phyloP scores from a whole-genome alignment of 2,888 invertebrate genomes.

The Ochropacha duplaris region DNA sequence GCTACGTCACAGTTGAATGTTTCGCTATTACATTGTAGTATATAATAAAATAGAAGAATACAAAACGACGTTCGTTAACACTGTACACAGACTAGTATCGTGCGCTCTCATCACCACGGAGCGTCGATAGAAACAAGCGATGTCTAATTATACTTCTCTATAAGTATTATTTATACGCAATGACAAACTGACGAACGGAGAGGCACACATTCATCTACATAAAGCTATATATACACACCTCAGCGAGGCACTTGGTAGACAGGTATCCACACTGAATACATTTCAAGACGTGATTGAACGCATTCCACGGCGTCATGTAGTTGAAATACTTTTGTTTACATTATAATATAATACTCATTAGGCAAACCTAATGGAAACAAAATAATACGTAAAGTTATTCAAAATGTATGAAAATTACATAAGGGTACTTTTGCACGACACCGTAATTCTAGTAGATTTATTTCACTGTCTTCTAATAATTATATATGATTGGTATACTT shows the following conservation, averaged over 20 bases:
- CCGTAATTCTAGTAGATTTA: conserved; percentile 30
- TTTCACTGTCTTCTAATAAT: conserved; percentile 24
- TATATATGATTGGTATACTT: not conserved
- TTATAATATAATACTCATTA: not conserved
- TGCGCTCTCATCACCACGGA: conserved; percentile 19
- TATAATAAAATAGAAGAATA: conserved; percentile 65
- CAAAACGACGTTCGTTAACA: conserved; percentile 68
- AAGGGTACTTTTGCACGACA: conserved; percentile 23
- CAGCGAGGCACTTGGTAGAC: conserved; percentile 68
- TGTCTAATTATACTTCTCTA: conserved; percentile 6
- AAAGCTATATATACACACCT: conserved; percentile 74
- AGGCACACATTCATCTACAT: conserved; percentile 69
- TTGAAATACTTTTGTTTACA: not conserved
- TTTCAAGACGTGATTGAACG: not conserved
- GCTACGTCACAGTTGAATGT: conserved; percentile 52
- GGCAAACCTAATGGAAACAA: not conserved
- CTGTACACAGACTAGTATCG: conserved; percentile 66
- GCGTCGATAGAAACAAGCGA: conserved; percentile 1
- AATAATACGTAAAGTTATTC: not conserved
- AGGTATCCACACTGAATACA: conserved; percentile 15
- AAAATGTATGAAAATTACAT: conserved; percentile 1
- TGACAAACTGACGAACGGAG: conserved; percentile 45
- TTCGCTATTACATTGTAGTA: conserved; percentile 44
- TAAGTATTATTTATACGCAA: conserved; percentile 9
- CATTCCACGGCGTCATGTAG: not conserved